Evolutionary conservation across 2,797 vertebrate species (phyloP), one percentile per base, ranked within the genome.

Genomic region (Lagodon rhomboides): DNA sequence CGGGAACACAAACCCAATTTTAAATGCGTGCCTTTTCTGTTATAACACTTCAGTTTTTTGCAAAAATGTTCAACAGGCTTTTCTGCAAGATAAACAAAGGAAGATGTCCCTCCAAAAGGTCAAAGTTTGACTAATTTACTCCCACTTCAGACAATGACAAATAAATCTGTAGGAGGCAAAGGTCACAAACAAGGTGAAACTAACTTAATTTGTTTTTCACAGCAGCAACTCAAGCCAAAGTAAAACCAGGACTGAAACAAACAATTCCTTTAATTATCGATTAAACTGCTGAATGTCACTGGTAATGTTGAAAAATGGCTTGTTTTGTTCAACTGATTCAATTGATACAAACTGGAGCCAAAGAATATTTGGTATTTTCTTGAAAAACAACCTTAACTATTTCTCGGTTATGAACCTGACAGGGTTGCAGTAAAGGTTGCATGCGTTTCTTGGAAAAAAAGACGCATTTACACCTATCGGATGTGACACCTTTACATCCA

Each of bases 71-170:
- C 17, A 68, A 50, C 38, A 44, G 38, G 43, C 2, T 64, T 56
- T 47, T 54, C 53, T 60, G 34, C 16, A 3, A 6, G 2, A 34
- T 22, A 66, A 34, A 27, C 25, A 9, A 17, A 20, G 38, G 15
- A 67, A 13, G 20, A 13, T 13, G 55, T 2, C 18, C 16, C 20
- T 5, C 5, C 43, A n/a, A 23, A 68, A 73, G 30, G 73, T 65
- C 55, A 62, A 41, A n/a, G 18, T 22, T 50, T 69, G 50, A 61
- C 55, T 75, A 15, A 25, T 59, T 58, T 38, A 77, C 38, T 71
- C 20, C 20, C 47, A 74, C 50, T 17, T 3, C 20, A 56, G 23
- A 7, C n/a, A n/a, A n/a, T n/a, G n/a, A n/a, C n/a, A 50, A n/a
- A 13, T 13, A 22, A 25, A 38, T 7, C 1, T 60, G 55, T 4